phyloP scores from a whole-genome alignment of 2,797 vertebrate species.

The Pelochelys cantorii region DNA sequence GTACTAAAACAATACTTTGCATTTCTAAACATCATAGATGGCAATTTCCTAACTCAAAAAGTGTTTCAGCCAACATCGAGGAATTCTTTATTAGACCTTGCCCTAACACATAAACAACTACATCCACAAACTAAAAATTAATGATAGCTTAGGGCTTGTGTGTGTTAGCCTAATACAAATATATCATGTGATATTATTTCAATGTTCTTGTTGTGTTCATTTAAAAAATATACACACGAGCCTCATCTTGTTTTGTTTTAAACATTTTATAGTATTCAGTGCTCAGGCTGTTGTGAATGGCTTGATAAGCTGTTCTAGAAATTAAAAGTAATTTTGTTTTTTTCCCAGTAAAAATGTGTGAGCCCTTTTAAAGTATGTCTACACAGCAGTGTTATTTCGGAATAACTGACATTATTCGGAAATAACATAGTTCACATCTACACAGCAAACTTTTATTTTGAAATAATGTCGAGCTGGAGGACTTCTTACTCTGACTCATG shows the following conservation, averaged over 20 bases:
- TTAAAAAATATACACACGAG: slow-evolving; percentile 8
- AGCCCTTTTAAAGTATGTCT: neutral
- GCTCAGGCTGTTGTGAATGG: neutral
- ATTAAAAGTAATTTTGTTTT: neutral
- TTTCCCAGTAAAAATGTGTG: neutral
- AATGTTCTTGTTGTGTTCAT: neutral
- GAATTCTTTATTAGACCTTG: neutral
- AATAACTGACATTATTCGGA: no score
- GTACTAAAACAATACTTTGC: neutral
- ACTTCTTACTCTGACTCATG: no score
- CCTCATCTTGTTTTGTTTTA: neutral
- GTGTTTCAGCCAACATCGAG: neutral
- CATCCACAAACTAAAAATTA: neutral
- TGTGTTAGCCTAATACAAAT: neutral
- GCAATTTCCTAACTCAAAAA: neutral
- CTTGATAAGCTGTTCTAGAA: neutral
- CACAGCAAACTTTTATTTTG: no score
- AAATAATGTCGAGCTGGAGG: no score
- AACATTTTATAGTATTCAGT: neutral
- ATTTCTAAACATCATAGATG: neutral
- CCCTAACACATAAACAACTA: neutral
- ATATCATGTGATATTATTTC: neutral
- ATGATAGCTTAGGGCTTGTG: neutral
- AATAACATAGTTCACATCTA: no score
- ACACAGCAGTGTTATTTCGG: no score